Conservation (phyloP, 2,888 invertebrate genomes). For the Pyrrhia umbra region DNA sequence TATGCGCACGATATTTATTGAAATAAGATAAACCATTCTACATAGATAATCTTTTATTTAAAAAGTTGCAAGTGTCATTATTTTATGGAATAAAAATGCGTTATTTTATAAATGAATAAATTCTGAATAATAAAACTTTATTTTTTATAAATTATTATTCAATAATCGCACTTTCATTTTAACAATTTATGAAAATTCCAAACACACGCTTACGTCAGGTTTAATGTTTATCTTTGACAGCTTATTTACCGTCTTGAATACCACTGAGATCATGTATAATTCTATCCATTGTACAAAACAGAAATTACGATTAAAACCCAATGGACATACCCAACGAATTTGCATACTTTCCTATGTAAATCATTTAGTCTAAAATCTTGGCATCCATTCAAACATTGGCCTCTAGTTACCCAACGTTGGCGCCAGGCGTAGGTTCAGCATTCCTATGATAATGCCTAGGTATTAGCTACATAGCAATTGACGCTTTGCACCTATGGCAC, state of each 20-base stretch:
- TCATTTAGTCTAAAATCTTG: constrained; percentile 34
- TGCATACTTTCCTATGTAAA: constrained; percentile 58
- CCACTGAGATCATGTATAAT: constrained; percentile 30
- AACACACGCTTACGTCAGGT: too few species aligned
- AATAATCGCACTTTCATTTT: too few species aligned
- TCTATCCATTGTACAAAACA: constrained; percentile 9
- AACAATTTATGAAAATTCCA: constrained; percentile 3
- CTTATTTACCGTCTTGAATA: not conserved
- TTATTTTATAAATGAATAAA: not conserved
- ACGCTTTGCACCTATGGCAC: constrained; percentile 54
- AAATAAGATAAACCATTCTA: not conserved
- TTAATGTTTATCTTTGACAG: constrained; percentile 14
- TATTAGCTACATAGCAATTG: too few species aligned
- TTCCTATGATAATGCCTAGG: constrained; percentile 62
- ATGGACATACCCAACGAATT: constrained; percentile 25
- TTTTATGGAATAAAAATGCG: too few species aligned
- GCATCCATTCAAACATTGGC: constrained; percentile 51
- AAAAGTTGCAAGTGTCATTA: too few species aligned
- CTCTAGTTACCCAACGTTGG: constrained; percentile 33
- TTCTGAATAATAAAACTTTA: not conserved
- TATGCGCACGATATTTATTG: not conserved
- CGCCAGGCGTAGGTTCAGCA: constrained; percentile 46
- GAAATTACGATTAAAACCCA: constrained; percentile 30
- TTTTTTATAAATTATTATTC: too few species aligned
- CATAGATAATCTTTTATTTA: not conserved